Percentiles rank a stretch among this genome's conserved stretches.
phyloP scores from a whole-genome alignment of 2,797 vertebrate species.

The Sylvilagus floridanus region DNA sequence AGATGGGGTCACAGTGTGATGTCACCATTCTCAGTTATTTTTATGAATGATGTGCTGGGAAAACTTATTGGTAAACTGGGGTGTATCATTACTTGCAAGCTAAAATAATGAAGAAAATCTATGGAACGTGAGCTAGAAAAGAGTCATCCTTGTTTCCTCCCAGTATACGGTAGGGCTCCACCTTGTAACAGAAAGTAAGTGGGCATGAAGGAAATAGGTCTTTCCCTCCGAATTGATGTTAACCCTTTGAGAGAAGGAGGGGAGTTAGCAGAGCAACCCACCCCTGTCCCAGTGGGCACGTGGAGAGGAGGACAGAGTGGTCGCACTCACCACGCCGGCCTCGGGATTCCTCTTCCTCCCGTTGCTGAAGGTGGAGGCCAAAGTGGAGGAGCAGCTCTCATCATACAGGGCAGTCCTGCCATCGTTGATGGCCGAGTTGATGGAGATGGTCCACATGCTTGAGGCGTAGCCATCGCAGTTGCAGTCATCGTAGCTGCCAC shows the following conservation, averaged over 20 bases:
- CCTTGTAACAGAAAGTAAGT: background rate
- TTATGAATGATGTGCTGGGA: background rate
- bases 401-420: constrained; percentile 98
- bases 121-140: background rate
- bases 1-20: background rate
- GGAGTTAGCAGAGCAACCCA: fast-evolving
- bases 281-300: background rate
- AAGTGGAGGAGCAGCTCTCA: constrained; percentile 98
- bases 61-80: background rate
- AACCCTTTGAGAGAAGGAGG: background rate
- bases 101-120: background rate
- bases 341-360: constrained; percentile 98
- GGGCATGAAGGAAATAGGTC: background rate
- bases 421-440: constrained; percentile 99
- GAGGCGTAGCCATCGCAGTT: constrained; percentile 99
- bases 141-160: background rate
- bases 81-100: background rate
- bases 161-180: fast-evolving
- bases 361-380: constrained; percentile 99
- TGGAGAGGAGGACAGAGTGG: background rate
- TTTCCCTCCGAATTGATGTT: background rate
- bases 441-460: constrained; percentile 99
- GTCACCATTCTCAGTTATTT: background rate
- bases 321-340: constrained; percentile 95
- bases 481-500: constrained; percentile 98